Base-by-base conservation (phyloP, 1,140 invertebrate species). In the Penaeus vannamei region DNA sequence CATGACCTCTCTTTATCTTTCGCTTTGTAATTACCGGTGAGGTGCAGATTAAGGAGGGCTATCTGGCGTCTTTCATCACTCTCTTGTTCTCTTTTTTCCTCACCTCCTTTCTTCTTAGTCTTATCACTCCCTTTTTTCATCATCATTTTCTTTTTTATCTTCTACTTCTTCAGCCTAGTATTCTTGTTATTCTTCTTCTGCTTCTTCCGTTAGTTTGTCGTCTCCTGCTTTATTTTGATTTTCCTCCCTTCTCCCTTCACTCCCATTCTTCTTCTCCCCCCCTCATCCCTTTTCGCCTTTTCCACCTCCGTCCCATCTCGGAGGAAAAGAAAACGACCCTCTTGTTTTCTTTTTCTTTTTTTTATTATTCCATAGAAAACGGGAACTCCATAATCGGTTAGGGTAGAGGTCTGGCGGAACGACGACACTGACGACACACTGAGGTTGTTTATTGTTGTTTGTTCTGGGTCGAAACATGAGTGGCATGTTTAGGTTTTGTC, bases 1-100 rank as follows among this genome's bases (percentile, higher is more conserved):
- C 53, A 10, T 85, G 60, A 60, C 72, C 84, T 36, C 62, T 26
- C 84, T 85, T n/a, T 64, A 22, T 66, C 84, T 46, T 69, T 46
- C 29, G 32, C 62, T 66, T 85, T 29, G 60, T 85, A 53, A 53
- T 53, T 53, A 53, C 17, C 10, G 14, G 53, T 12, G 17, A 53
- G 53, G 53, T 53, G 53, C 53, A 8, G 53, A 53, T 53, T 53
- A 53, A 12, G 53, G 17, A 12, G 53, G 53, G 53, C 53, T 20
- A n/a, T 32, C 66, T 72, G 10, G 8, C 32, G n/a, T 0, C 66
- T 32, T 32, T 72, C 17, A 26, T 32, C 66, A 26, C 66, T 72
- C 66, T 72, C 66, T 72, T 32, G 66, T 20, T 32, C 66, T 72
- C 66, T 22, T 72, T 32, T 72, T 20, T 2, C 66, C 32, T 20